These are phyloP conservation scores for Acanthisitta chloris DNA, from an alignment of 2,113 vertebrate species.

Conservation along the genomic window DNA sequence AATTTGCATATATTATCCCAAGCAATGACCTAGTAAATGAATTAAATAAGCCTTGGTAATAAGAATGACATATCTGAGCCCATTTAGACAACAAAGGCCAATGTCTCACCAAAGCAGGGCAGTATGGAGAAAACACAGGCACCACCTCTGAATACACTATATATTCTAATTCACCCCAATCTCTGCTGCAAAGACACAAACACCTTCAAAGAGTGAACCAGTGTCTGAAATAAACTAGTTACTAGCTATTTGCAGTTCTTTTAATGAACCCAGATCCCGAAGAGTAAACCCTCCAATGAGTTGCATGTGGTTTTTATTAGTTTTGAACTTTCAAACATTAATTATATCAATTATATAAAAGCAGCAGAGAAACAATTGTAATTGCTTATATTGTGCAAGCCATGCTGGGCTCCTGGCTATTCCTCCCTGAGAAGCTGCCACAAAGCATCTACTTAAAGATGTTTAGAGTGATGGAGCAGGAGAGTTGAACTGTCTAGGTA, in stretches of 20 bases:
- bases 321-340: not conserved
- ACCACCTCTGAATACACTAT: not conserved
- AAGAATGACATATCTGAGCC: slow-evolving; percentile 32
- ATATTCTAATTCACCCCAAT: not conserved
- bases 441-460: not conserved
- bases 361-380: not conserved
- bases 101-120: not conserved
- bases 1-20: slow-evolving; percentile 66
- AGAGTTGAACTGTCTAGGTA: not conserved
- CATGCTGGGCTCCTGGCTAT: not conserved
- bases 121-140: not conserved
- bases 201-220: not conserved
- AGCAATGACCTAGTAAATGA: slow-evolving; percentile 60
- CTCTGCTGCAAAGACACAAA: not conserved
- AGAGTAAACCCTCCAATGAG: not conserved
- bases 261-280: not conserved
- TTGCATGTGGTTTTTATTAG: not conserved
- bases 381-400: not conserved
- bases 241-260: not conserved
- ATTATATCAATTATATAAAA: not conserved
- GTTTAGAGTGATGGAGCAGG: not conserved
- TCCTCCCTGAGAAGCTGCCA: not conserved
- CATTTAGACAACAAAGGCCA: slow-evolving; percentile 25
- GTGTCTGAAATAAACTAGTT: not conserved
- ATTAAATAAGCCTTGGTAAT: slow-evolving; percentile 58